Evolutionary conservation across 2,797 vertebrate species (phyloP).

Genomic region (Tinamus major): DNA sequence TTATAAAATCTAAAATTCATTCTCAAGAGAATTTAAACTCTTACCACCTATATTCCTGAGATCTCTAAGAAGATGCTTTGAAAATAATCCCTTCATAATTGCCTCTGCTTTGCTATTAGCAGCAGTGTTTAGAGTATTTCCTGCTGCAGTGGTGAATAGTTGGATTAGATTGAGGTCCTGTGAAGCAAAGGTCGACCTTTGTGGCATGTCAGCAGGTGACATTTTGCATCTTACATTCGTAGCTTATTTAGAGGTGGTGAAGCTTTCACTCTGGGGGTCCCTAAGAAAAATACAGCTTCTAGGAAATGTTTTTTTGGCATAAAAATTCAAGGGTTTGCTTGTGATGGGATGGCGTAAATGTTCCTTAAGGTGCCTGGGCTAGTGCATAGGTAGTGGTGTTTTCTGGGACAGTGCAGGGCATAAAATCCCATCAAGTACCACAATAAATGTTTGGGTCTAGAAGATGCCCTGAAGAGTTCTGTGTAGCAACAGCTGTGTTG

Average conservation of each 20-base stretch:
- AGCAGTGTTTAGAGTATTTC: neutral
- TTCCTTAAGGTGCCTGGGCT: neutral
- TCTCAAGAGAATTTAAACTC: neutral
- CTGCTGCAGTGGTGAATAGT: neutral
- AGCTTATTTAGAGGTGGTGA: neutral
- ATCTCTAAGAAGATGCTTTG: neutral
- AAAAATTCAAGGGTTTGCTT: neutral
- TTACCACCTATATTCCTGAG: neutral
- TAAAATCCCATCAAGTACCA: neutral
- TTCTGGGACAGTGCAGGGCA: neutral
- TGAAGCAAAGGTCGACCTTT: neutral
- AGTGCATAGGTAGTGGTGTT: neutral
- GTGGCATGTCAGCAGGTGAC: neutral
- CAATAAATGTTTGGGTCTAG: neutral
- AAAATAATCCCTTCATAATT: neutral
- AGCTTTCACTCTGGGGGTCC: neutral
- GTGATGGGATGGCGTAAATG: neutral
- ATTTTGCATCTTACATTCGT: neutral
- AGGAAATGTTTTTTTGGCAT: neutral
- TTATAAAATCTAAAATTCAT: neutral
- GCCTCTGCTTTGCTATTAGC: neutral
- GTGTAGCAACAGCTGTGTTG: neutral
- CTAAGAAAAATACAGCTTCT: neutral
- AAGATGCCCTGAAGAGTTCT: neutral
- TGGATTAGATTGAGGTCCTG: neutral